Base-by-base conservation (phyloP, 1,140 invertebrate genomes). In the Hypsibius dujardini region DNA sequence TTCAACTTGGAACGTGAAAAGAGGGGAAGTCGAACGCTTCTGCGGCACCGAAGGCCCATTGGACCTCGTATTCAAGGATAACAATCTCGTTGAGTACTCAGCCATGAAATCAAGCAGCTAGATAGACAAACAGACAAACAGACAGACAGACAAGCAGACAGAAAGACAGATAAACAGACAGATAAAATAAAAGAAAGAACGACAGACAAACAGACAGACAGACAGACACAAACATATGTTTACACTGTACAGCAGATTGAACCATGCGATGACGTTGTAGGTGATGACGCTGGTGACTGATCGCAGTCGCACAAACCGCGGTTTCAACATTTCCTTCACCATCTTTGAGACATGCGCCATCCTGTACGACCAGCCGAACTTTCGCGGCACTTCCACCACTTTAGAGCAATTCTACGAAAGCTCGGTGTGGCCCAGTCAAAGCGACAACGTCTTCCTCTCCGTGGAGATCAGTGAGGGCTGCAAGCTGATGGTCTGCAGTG, bases 1-100 rank as follows among this genome's bases (percentile, higher is more conserved):
- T 45, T 67, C 62, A 45, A 45, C 42, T 7, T 67, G 62, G 62
- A 67, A 12, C 12, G 12, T 42, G 7, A 56, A 56, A 12, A 3
- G 62, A 7, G 12, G 12, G 12, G 12, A 67, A 3, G 62, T 12
- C 42, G 62, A 67, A 12, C 62, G 62, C 3, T 67, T 67, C 62
- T 67, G 62, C 62, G 62, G 62, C 3, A 7, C 62, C 62, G 42
- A 67, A 3, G 62, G 62, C 3, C 62, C 62, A 7, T 15, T 67
- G 12, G 62, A 67, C 45, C 62, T 67, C 62, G 62, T 67, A 12
- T 67, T 67, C 62, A 67, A 67, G 62, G 62, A 67, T 45, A 67
- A 67, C 62, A 67, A 67, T 42, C 45, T 67, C 12, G 62, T 67
- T 15, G 28, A 28, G 28, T 28, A 28, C 28, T 28, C 28, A 28